Evolutionary conservation across 2,797 vertebrate species (phyloP), one percentile per base, ranked within the genome.

Genomic region (Peromyscus aztecus): DNA sequence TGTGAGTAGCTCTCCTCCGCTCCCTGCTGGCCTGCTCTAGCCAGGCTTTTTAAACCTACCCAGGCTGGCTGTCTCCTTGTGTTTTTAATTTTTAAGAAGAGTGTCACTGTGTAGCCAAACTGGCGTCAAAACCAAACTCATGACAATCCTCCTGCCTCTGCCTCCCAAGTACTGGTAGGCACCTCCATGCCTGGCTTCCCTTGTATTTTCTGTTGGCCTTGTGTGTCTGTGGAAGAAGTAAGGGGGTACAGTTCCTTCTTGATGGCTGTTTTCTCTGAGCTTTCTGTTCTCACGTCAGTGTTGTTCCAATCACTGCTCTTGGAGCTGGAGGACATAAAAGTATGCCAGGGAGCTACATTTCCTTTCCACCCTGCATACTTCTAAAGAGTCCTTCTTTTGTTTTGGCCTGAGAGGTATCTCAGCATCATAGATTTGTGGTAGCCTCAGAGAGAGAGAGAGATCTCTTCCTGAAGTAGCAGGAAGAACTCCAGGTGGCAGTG

Each of bases 1-100:
- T 98, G 99, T 99, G 98, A 99, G 99, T 99, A 97, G 71, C 83
- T 94, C 13, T 89, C 87, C 29, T 89, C 73, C 92, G 92, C 24
- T 89, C 65, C 90, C 92, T 52, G 13, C 59, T 84, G 76, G 73
- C 78, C 90, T 94, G 84, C 86, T 82, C 24, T 27, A 11, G 49
- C 52, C 49, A n/a, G 4, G 59, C 52, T 85, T 85, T 9, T 4
- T 34, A 67, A 61, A 40, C 67, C 67, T 77, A 23, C 40, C n/a
- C 29, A 40, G 12, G 34, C 59, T 88, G 40, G 52, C 83, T 78
- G 34, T 63, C 19, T 31, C 31, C 31, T 21, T 55, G 52, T 55
- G 14, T 55, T 52, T 49, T 77, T 10, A 57, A 40, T 67, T 67
- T n/a, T 87, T 57, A 14, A 73, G 37, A 71, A 73, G 67, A 43